phyloP scores from a whole-genome alignment of 2,888 invertebrate species.

The Criorhina ranunculi region DNA sequence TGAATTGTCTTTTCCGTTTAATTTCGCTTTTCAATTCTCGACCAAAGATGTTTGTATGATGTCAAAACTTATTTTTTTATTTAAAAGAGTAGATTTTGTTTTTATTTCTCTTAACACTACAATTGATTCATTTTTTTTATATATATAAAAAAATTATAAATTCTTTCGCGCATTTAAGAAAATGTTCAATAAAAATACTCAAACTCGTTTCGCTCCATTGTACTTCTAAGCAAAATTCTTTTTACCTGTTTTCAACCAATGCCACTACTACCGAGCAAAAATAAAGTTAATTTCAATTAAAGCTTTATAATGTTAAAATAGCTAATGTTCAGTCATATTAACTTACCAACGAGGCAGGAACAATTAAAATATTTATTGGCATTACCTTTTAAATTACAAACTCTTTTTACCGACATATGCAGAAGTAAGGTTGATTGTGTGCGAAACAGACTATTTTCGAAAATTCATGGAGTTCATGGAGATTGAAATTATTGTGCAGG shows the following conservation, averaged over 20 bases:
- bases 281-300: conserved; percentile 41
- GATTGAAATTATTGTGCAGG: conserved; percentile 69
- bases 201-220: no score
- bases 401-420: conserved; percentile 40
- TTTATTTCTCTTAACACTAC: no score
- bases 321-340: conserved; percentile 71
- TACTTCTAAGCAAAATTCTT: no score
- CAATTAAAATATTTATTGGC: conserved; percentile 70
- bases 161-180: no score
- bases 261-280: background rate
- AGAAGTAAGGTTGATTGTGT: conserved; percentile 26
- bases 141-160: no score
- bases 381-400: conserved; percentile 62
- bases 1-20: no score
- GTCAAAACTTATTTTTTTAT: no score
- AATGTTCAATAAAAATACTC: no score
- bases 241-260: background rate
- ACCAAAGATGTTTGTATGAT: no score
- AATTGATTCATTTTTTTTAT: no score
- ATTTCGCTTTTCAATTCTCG: no score
- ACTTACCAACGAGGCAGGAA: conserved; percentile 56
- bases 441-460: conserved; percentile 30
- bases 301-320: conserved; percentile 60
- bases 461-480: conserved; percentile 63
- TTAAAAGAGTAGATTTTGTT: no score